phyloP scores from a whole-genome alignment of 2,888 invertebrate species.

The Oscheius myriophilus region DNA sequence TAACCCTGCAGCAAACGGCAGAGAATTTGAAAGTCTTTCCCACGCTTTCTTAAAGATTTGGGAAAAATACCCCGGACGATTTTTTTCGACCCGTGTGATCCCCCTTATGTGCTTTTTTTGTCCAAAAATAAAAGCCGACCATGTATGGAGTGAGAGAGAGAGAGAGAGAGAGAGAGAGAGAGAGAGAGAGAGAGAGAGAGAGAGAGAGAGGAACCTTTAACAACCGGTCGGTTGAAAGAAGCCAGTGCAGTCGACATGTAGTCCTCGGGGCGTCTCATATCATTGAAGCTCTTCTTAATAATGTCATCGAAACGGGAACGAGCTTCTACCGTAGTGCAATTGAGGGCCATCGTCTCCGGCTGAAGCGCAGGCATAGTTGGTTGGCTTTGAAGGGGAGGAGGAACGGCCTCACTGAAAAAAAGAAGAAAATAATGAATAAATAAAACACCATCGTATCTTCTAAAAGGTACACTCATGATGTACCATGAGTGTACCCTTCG shows the following conservation, averaged over 20 bases:
- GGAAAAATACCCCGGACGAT: too few species aligned
- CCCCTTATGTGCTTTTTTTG: too few species aligned
- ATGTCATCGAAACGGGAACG: slow-evolving; percentile 29
- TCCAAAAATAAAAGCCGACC: too few species aligned
- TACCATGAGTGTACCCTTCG: too few species aligned
- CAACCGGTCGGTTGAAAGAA: neutral
- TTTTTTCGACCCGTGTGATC: too few species aligned
- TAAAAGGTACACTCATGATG: too few species aligned
- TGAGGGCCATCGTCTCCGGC: slow-evolving; percentile 1
- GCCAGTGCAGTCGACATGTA: neutral
- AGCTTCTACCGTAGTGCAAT: slow-evolving; percentile 21
- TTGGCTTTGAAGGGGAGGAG: neutral
- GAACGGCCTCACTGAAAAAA: neutral
- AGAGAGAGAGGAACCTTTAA: neutral
- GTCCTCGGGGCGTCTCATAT: too few species aligned
- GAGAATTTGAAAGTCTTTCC: too few species aligned
- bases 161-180: slow-evolving; percentile 2
- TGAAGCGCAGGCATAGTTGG: slow-evolving; percentile 15
- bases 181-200: neutral
- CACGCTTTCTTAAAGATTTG: too few species aligned
- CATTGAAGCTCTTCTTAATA: slow-evolving; percentile 4
- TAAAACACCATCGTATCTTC: too few species aligned
- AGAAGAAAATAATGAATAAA: too few species aligned
- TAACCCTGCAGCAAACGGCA: too few species aligned
- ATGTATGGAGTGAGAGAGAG: neutral